phyloP scores from a whole-genome alignment of 2,888 invertebrate species.

The Eucera pruinosa region DNA sequence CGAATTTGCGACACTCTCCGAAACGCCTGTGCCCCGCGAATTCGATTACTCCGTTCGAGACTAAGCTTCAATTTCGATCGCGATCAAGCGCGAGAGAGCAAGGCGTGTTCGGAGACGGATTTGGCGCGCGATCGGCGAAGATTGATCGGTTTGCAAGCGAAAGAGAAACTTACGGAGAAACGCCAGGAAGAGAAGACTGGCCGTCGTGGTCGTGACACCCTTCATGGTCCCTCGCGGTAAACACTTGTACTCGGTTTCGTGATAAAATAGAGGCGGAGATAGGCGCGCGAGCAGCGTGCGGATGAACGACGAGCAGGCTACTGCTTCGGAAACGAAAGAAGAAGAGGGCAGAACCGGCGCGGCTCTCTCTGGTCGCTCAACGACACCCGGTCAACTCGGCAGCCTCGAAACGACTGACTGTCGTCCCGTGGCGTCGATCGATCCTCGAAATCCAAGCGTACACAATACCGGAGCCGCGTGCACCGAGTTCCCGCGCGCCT shows the following conservation, averaged over 20 bases:
- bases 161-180: slow-evolving; percentile 58
- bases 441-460: slow-evolving; percentile 66
- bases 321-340: slow-evolving; percentile 22
- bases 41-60: background rate
- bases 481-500: slow-evolving; percentile 12
- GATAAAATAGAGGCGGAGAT: too few relatives aligned
- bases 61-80: background rate
- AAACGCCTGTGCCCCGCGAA: background rate
- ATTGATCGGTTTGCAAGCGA: background rate
- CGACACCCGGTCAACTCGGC: slow-evolving; percentile 78
- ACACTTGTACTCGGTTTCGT: slow-evolving; percentile 18
- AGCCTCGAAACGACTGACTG: slow-evolving; percentile 81
- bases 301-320: background rate
- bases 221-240: slow-evolving; percentile 47
- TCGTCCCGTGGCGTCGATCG: slow-evolving; percentile 68
- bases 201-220: slow-evolving; percentile 19
- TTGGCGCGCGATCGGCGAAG: slow-evolving; percentile 3
- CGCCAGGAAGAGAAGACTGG: slow-evolving; percentile 44
- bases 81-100: background rate
- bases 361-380: slow-evolving; percentile 48
- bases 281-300: slow-evolving; percentile 1
- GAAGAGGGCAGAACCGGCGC: slow-evolving; percentile 42
- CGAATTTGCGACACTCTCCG: slow-evolving; percentile 25
- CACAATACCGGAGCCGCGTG: slow-evolving; percentile 54
- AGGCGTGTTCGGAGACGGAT: background rate